Evolutionary conservation across 2,113 vertebrate genomes (phyloP), one percentile per base, ranked within the genome.

Genomic region (Lathamus discolor): DNA sequence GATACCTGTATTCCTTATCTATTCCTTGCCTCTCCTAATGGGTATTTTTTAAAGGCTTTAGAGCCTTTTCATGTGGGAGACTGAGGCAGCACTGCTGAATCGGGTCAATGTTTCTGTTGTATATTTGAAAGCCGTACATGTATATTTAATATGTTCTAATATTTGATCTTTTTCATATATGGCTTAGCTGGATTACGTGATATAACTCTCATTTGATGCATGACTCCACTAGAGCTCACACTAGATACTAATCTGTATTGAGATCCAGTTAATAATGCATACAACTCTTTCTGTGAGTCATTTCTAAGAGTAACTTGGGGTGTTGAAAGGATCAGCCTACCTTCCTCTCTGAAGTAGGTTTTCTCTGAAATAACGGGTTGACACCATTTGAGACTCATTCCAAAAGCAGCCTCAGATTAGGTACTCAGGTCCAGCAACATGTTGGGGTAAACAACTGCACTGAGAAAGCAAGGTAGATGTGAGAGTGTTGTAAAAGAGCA

Each of bases 311-410:
- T 70, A 85, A 91, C 41, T 76, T 41, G 35, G 63, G 74, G 51
- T 59, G 12, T 63, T 79, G 25, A 73, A 62, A 86, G 14, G 16
- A 20, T 76, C 12, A 4, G 13, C n/a, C 28, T 46, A 9, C 37
- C 88, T 61, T 72, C 51, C 49, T 93, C 69, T 91, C 82, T 64
- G 82, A 68, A 92, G 43, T 51, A 28, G 57, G 9, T 61, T 89
- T 93, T 68, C 70, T 92, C 78, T 85, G 83, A 82, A 96, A 83
- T 90, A 68, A 93, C 64, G 68, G 96, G 49, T 27, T 82, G 67
- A 24, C 64, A 59, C 17, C 8, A 29, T 23, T 13, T 66, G 92
- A 73, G 66, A 8, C 4, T 48, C 24, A 20, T 55, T 97, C 31
- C 72, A 79, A 94, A 94, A 52, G n/a, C n/a, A 37, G 62, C 37